Evolutionary conservation across 2,113 vertebrate species (phyloP), one percentile per base, ranked within the genome.

Genomic region (Bagarius yarrelli): DNA sequence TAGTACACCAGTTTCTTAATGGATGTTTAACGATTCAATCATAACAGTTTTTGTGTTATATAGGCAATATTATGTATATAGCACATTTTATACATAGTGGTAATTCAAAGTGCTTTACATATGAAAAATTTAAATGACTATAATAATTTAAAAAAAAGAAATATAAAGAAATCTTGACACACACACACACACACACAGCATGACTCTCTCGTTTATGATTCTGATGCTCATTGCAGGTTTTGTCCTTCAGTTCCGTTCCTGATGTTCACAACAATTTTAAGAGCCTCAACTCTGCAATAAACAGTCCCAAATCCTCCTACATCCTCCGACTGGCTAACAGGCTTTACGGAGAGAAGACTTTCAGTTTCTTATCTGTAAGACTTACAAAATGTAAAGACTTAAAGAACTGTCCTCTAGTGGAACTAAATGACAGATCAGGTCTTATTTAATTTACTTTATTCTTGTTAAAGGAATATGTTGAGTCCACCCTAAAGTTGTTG

Each of bases 271-370:
- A 92, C 47, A 87, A 89, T 25, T 95, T 98, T 73, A 91, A 93
- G 83, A 59, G 73, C 0, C 92, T 98, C 79, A 94, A 89, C 21
- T 15, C 23, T 2, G 91, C 93, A 2, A 91, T 99, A 86, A 96
- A 95, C 89, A 93, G 92, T 13, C 89, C 81, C 0, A 90, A 90
- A 40, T 87, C 90, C 1, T 89, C 93, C 0, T 95, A 95, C 78
- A 88, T 92, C 69, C 88, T 98, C 74, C 94, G 92, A 82, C 84
- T 96, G 9, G 97, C 96, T 81, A 99, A 91, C 61, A 93, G 94
- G 18, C 89, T 99, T 2, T 99, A 95, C 25, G 97, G 95, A 86
- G 96, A 98, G 84, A 92, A 93, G 44, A 94, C 92, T 0, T 93
- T 90, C 67, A 83, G 80, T 67, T 97, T 99, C 87, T 91, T 96